Evolutionary conservation across 2,888 invertebrate genomes (phyloP).

Genomic region (Neoascia interrupta): DNA sequence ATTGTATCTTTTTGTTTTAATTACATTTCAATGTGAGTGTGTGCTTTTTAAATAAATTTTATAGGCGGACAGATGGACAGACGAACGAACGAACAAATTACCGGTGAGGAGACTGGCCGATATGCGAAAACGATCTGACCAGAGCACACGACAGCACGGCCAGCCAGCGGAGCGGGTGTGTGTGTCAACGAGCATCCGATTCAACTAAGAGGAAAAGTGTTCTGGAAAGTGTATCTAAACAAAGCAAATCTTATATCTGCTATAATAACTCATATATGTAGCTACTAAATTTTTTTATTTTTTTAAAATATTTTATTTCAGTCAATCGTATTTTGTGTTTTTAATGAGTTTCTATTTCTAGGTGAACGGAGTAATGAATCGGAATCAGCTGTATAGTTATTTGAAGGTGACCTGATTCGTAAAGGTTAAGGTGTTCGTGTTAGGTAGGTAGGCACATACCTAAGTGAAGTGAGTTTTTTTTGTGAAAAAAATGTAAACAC

Average conservation of each 20-base stretch:
- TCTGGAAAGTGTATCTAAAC: constrained; percentile 51
- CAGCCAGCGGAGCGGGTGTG: neutral
- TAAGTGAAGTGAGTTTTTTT: no score
- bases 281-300: neutral
- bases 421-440: no score
- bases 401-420: constrained; percentile 2
- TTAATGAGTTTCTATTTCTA: constrained; percentile 50
- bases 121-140: no score
- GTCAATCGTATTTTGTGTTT: constrained; percentile 21
- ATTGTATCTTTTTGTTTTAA: constrained; percentile 10
- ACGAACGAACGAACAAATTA: constrained; percentile 47
- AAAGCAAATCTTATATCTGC: constrained; percentile 30
- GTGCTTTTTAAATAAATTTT: constrained; percentile 36
- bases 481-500: no score
- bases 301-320: constrained; percentile 9
- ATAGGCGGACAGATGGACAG: constrained; percentile 51
- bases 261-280: constrained; percentile 34
- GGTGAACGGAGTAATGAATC: neutral
- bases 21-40: constrained; percentile 3
- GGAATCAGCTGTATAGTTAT: neutral
- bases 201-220: constrained; percentile 43
- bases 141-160: no score
- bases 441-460: no score
- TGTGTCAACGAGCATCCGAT: constrained; percentile 47
- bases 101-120: constrained; percentile 46